Percentiles rank a stretch among this genome's conserved stretches.
These are phyloP conservation scores for Pissodes strobi DNA, from an alignment of 1,140 invertebrate genomes.

Conservation along the genomic window DNA sequence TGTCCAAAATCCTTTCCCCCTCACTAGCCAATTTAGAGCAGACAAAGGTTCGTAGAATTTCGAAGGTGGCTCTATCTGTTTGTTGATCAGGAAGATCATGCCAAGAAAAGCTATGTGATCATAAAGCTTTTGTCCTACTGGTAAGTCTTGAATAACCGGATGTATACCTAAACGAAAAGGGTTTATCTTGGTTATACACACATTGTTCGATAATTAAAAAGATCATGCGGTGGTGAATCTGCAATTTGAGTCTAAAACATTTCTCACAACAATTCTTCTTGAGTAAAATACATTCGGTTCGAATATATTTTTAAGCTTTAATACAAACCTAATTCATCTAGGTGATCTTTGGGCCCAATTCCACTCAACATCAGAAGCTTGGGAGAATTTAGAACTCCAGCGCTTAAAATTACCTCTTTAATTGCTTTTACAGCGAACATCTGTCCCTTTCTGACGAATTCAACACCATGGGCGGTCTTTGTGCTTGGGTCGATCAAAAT, in stretches of 20 bases:
- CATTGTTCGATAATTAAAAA: neutral
- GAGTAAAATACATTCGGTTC: too few species aligned
- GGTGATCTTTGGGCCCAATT: slow-evolving; percentile 61
- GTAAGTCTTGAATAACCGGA: slow-evolving; percentile 65
- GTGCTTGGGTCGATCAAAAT: slow-evolving; percentile 63
- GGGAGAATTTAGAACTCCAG: slow-evolving; percentile 59
- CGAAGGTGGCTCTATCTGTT: neutral
- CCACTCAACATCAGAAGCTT: slow-evolving; percentile 66
- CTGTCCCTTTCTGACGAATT: slow-evolving; percentile 59
- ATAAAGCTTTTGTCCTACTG: slow-evolving; percentile 72
- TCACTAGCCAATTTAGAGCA: slow-evolving; percentile 6
- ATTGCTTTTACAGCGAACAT: slow-evolving; percentile 41
- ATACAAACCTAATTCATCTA: slow-evolving; percentile 62
- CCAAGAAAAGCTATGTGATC: slow-evolving; percentile 66
- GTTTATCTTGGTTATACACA: neutral
- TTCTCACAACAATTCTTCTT: neutral
- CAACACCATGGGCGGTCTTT: slow-evolving; percentile 65
- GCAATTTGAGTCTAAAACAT: too few species aligned
- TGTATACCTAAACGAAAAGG: slow-evolving; percentile 60
- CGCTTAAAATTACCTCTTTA: slow-evolving; percentile 44
- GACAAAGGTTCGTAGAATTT: slow-evolving; percentile 13
- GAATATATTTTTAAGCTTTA: too few species aligned
- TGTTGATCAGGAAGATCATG: neutral
- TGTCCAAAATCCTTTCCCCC: slow-evolving; percentile 45
- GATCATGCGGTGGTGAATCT: too few species aligned